phyloP scores from a whole-genome alignment of 2,888 invertebrate genomes.

The Gasteruption jaculator region DNA sequence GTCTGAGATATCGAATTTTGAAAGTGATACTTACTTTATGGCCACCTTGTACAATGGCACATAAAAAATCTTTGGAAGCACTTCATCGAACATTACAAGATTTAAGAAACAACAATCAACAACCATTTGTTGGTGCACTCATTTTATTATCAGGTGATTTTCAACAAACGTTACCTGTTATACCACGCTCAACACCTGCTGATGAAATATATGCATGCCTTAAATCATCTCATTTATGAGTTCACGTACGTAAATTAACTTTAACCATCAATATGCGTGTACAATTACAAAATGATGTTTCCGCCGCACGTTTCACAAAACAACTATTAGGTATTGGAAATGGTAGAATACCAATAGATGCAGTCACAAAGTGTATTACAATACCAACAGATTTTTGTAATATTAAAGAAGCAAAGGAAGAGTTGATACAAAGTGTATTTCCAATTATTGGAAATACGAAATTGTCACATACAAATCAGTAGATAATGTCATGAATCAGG shows the following conservation, averaged over 20 bases:
- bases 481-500: slow-evolving; percentile 15
- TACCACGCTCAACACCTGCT: too few relatives aligned
- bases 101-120: slow-evolving; percentile 17
- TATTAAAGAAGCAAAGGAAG: too few relatives aligned
- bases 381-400: too few relatives aligned
- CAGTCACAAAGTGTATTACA: too few relatives aligned
- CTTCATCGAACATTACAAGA: slow-evolving; percentile 17
- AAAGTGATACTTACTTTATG: too few relatives aligned
- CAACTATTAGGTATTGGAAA: slow-evolving; percentile 1
- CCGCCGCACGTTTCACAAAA: not conserved
- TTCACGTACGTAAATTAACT: too few relatives aligned
- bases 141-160: slow-evolving; percentile 31
- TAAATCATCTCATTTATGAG: not conserved
- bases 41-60: slow-evolving; percentile 10
- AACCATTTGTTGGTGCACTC: slow-evolving; percentile 23
- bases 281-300: not conserved
- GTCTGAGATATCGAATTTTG: too few relatives aligned
- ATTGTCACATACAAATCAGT: slow-evolving; percentile 15
- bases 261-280: slow-evolving; percentile 1
- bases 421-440: too few relatives aligned
- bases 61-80: slow-evolving; percentile 7
- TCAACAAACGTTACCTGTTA: slow-evolving; percentile 30
- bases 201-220: slow-evolving; percentile 5
- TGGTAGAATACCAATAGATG: too few relatives aligned
- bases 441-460: too few relatives aligned